These are phyloP conservation scores for Microplitis mediator DNA, from an alignment of 1,140 invertebrate genomes.

Conservation along the genomic window DNA sequence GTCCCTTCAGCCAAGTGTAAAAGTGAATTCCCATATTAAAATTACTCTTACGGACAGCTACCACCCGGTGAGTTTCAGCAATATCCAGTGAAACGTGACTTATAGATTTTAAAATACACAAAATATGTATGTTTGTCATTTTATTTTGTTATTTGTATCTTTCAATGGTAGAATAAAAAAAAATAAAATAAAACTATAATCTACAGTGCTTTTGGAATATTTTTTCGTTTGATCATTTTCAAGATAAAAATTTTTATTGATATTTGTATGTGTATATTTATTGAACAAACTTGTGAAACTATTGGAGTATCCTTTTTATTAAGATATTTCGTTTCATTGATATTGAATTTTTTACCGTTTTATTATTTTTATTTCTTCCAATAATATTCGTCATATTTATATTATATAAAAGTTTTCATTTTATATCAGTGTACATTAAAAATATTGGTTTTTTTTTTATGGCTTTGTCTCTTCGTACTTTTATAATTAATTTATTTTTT, in stretches of 20 bases:
- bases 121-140: background rate
- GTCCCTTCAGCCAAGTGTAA: background rate
- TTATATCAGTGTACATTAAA: too few relatives aligned
- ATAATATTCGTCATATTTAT: too few relatives aligned
- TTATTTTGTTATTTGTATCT: background rate
- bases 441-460: too few relatives aligned
- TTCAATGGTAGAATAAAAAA: background rate
- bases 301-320: too few relatives aligned
- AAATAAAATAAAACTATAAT: background rate
- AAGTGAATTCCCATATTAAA: slow-evolving; percentile 38
- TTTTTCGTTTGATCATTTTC: background rate
- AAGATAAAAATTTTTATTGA: background rate
- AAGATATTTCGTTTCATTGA: too few relatives aligned
- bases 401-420: too few relatives aligned
- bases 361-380: too few relatives aligned
- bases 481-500: too few relatives aligned
- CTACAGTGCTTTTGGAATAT: background rate
- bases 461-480: too few relatives aligned
- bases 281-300: too few relatives aligned
- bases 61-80: slow-evolving; percentile 9
- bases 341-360: too few relatives aligned
- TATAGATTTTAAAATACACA: slow-evolving; percentile 19
- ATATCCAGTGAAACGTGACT: slow-evolving; percentile 1
- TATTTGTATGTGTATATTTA: background rate
- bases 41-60: slow-evolving; percentile 21